These are phyloP conservation scores for Sciurus vulgaris DNA, from an alignment of 2,797 vertebrate genomes.

Conservation along the genomic window DNA sequence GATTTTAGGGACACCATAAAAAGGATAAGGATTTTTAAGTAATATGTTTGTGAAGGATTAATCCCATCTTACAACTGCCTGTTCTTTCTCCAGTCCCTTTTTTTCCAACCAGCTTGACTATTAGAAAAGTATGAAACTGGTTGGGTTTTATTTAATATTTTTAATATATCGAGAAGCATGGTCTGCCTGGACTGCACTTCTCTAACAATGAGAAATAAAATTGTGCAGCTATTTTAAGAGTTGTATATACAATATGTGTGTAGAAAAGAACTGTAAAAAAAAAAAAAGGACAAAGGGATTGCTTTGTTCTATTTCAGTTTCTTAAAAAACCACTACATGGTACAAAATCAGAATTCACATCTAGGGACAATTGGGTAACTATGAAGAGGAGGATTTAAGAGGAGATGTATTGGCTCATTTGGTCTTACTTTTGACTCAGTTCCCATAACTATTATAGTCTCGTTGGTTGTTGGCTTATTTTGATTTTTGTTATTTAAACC, in stretches of 20 bases:
- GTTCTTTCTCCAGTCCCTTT: conserved; percentile 84
- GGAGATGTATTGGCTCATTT: conserved; percentile 71
- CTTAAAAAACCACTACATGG: conserved; percentile 82
- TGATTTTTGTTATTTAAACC: conserved; percentile 11
- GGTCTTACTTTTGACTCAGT: conserved; percentile 73
- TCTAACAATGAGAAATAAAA: conserved; percentile 85
- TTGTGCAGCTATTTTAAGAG: conserved; percentile 90
- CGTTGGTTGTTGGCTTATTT: not conserved
- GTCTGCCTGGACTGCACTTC: conserved; percentile 87
- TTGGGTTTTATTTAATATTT: conserved; percentile 88
- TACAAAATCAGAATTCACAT: conserved; percentile 79
- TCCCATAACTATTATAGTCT: conserved; percentile 77
- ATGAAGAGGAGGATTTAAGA: conserved; percentile 72
- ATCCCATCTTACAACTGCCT: conserved; percentile 88
- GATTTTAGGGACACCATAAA: conserved; percentile 79
- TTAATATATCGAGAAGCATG: conserved; percentile 85
- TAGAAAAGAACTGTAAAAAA: conserved; percentile 77
- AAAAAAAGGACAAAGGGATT: conserved; percentile 82
- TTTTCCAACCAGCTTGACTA: conserved; percentile 78
- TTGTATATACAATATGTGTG: conserved; percentile 87
- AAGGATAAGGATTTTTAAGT: conserved; percentile 84
- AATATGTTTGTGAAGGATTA: conserved; percentile 86
- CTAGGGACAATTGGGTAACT: conserved; percentile 65
- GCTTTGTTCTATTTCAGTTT: conserved; percentile 87
- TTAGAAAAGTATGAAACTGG: conserved; percentile 83